phyloP scores from a whole-genome alignment of 1,140 invertebrate genomes.

The Drosophila leontia region DNA sequence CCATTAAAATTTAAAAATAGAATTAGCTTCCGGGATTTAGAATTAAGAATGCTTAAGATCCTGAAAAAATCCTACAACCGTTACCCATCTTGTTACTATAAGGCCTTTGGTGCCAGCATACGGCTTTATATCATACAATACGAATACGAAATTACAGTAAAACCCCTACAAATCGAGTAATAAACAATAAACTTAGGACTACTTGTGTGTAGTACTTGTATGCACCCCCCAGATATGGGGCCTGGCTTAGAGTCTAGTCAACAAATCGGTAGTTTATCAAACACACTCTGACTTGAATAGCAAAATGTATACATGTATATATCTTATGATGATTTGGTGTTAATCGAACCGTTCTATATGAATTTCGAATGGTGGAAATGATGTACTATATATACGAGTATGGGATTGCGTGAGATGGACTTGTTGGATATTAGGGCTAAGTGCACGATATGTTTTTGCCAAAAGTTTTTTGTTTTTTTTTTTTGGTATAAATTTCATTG shows the following conservation, averaged over 20 bases:
- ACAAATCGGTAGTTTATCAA: slow-evolving; percentile 72
- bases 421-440: slow-evolving; percentile 59
- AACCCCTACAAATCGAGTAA: slow-evolving; percentile 70
- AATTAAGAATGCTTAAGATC: background rate
- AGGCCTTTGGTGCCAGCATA: slow-evolving; percentile 24
- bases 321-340: slow-evolving; percentile 56
- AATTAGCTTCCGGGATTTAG: too few species aligned
- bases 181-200: slow-evolving; percentile 75
- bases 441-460: slow-evolving; percentile 79
- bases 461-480: slow-evolving; percentile 21
- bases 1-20: too few species aligned
- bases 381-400: slow-evolving; percentile 42
- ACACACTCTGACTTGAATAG: slow-evolving; percentile 51
- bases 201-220: slow-evolving; percentile 27
- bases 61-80: background rate
- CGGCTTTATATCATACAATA: slow-evolving; percentile 56
- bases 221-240: slow-evolving; percentile 42
- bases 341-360: slow-evolving; percentile 19
- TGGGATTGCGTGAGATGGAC: slow-evolving; percentile 23
- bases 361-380: slow-evolving; percentile 35
- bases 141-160: slow-evolving; percentile 69
- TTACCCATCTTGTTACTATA: background rate
- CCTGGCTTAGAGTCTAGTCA: slow-evolving; percentile 69
- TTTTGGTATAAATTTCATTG: slow-evolving; percentile 50
- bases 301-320: slow-evolving; percentile 46